These are phyloP conservation scores for Cryptus armator DNA, from an alignment of 2,888 invertebrate genomes.

Conservation along the genomic window DNA sequence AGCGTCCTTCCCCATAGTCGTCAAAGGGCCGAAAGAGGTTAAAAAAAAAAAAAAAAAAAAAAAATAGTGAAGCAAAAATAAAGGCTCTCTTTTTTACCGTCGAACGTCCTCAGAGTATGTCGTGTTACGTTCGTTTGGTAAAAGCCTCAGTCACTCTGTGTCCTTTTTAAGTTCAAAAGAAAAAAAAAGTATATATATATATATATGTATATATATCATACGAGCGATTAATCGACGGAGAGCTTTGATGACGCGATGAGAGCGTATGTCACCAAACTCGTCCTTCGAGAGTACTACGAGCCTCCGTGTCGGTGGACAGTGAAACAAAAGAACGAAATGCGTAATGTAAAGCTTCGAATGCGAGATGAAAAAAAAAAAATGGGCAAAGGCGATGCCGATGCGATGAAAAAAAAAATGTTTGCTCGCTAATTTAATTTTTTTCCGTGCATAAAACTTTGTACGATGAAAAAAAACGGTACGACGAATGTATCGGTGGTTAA, in stretches of 20 bases:
- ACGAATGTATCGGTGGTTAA: neutral
- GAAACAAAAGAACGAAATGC: conserved; percentile 22
- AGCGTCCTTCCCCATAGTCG: too few species aligned
- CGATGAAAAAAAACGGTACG: neutral
- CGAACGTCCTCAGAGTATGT: conserved; percentile 60
- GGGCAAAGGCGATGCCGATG: conserved; percentile 15
- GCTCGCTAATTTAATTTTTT: neutral
- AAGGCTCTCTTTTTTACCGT: conserved; percentile 45
- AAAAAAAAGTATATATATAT: neutral
- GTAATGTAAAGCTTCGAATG: neutral
- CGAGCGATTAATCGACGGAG: conserved; percentile 57
- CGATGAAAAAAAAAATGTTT: neutral
- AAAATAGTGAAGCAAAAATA: conserved; percentile 2
- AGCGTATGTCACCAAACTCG: conserved; percentile 65
- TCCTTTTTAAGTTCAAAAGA: conserved; percentile 1
- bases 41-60: neutral
- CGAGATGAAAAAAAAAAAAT: conserved; percentile 24
- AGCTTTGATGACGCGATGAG: conserved; percentile 63
- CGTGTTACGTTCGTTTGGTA: conserved; percentile 59
- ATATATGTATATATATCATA: neutral
- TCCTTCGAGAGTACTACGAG: conserved; percentile 52
- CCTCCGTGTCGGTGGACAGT: neutral
- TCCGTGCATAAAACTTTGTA: neutral
- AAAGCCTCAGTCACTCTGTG: conserved; percentile 21
- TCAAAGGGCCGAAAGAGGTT: too few species aligned